Evolutionary conservation across 2,797 vertebrate genomes (phyloP).

Genomic region (Hafferia zeledoni): DNA sequence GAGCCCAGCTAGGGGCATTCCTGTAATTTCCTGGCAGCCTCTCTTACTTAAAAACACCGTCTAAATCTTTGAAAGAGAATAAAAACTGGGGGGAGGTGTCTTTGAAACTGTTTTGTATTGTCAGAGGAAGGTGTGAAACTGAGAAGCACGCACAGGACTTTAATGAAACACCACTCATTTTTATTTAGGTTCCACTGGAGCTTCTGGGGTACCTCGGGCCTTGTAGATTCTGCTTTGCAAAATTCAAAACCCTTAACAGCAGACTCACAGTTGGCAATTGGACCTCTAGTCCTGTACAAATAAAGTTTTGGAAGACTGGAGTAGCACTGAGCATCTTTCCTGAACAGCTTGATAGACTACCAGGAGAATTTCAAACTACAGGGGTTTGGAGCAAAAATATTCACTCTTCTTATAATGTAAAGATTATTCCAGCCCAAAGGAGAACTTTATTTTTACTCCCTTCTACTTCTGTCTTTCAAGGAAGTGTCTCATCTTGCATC

Average conservation of each 20-base stretch:
- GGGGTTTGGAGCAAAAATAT: neutral
- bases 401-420: neutral
- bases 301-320: neutral
- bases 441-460: neutral
- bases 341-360: neutral
- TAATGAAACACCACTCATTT: neutral
- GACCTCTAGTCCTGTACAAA: neutral
- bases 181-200: neutral
- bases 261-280: neutral
- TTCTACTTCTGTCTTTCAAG: constrained; percentile 10
- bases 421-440: neutral
- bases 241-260: neutral
- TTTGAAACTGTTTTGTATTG: neutral
- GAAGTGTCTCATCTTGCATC: neutral
- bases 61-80: neutral
- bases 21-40: neutral
- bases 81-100: neutral
- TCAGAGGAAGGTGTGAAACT: neutral
- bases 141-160: neutral
- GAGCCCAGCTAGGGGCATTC: neutral
- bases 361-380: neutral
- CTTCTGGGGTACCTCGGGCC: neutral
- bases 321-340: neutral
- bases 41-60: neutral
- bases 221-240: neutral